Evolutionary conservation across 2,797 vertebrate species (phyloP), one percentile per base, ranked within the genome.

Genomic region (Austrolebias charrua): DNA sequence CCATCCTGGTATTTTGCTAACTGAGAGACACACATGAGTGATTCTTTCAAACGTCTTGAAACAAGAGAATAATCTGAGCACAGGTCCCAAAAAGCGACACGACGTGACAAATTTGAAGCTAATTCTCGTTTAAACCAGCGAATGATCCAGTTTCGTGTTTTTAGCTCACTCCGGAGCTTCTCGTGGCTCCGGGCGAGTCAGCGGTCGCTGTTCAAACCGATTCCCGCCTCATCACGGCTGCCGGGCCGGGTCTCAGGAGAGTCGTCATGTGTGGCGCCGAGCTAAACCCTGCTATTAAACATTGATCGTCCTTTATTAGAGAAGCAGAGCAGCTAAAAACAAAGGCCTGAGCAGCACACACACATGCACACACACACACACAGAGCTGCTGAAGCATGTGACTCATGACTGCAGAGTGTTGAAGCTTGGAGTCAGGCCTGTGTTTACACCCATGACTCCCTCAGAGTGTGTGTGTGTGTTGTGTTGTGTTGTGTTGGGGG

Each of bases 351-450:
- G 24, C 24, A 24, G 24, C 33, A 7, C 7, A 35, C 33, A 35
- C 33, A 35, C 33, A 57, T 51, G 47, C 24, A 19, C 69, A 52
- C n/a, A n/a, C n/a, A n/a, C n/a, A n/a, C n/a, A n/a, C 14, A 44
- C 29, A 13, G 33, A 63, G 55, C 43, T 67, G 73, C 42, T 50
- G 44, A 55, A 66, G 79, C 87, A 88, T 74, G 81, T 86, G 90
- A 91, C 79, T 87, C 76, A 74, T 71, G 89, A 88, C 75, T 79
- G 76, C 28, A 28, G 59, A 55, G 60, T 19, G 81, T 83, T 84
- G 47, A 77, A 52, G 60, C 79, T 58, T 66, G 55, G 69, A 78
- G 78, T 24, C 24, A 24, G 24, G 24, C 24, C 80, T 45, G 73
- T 42, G 35, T 24, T 83, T 63, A 42, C 59, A 73, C 75, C 68